Evolutionary conservation across 2,113 vertebrate species (phyloP), one percentile per base, ranked within the genome.

Genomic region (Alosa alosa): DNA sequence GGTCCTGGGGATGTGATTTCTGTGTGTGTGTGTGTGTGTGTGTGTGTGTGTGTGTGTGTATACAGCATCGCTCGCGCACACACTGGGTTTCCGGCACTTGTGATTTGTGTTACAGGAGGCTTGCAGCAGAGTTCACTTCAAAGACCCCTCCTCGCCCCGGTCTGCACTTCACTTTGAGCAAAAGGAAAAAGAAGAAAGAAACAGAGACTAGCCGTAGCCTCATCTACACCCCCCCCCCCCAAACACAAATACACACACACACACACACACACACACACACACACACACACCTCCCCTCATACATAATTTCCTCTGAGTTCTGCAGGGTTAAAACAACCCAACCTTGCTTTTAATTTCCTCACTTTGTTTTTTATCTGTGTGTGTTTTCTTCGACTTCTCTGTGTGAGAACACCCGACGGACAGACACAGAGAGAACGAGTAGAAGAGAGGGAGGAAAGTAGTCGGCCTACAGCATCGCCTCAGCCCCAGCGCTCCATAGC

Each of bases 241-340:
- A n/a, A n/a, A n/a, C n/a, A n/a, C n/a, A n/a, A n/a, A n/a, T n/a
- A n/a, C n/a, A n/a, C n/a, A n/a, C n/a, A n/a, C n/a, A n/a, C n/a
- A n/a, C n/a, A n/a, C n/a, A n/a, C n/a, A n/a, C n/a, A n/a, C 50
- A 52, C 2, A 3, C 50, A 52, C 50, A 52, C 50, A 52, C 8
- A 52, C 50, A 52, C 50, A 52, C 50, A 52, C 50, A 89, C 87
- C 90, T 85, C 57, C 39, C 17, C 91, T 94, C 92, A 93, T 94
- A 86, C 91, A 94, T 94, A 92, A 94, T 94, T 92, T 93, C 89
- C 92, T 93, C 94, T 93, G 92, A 93, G 91, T 92, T 92, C 89
- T 90, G 87, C 89, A 87, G 87, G 89, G 90, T 90, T 90, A 89
- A 90, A 86, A 88, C 88, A 86, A 89, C 89, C 60, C 87, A 89